Evolutionary conservation across 1,140 invertebrate species (phyloP).

Genomic region (Drosophila nikananu): DNA sequence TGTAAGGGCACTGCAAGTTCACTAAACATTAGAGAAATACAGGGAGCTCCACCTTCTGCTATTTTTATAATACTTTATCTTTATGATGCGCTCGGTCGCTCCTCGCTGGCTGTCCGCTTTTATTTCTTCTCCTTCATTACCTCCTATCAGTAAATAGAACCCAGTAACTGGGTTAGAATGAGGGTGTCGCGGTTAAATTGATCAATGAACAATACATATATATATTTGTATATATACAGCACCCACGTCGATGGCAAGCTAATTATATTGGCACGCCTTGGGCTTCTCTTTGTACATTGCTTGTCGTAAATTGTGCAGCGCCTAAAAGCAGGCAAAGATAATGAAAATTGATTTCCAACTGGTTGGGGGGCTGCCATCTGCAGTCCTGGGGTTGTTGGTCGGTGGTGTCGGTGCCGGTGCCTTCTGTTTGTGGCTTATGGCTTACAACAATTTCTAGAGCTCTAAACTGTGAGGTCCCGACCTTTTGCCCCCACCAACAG

Average conservation of each 20-base stretch:
- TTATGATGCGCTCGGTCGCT: slow-evolving; percentile 34
- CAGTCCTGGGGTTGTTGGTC: neutral
- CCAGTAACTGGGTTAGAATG: slow-evolving; percentile 52
- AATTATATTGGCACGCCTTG: slow-evolving; percentile 75
- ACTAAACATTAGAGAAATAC: slow-evolving; percentile 14
- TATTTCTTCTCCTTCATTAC: slow-evolving; percentile 39
- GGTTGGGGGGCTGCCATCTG: slow-evolving; percentile 21
- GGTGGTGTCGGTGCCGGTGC: neutral
- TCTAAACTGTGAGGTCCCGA: slow-evolving; percentile 24
- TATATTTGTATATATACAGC: neutral
- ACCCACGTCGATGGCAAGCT: slow-evolving; percentile 45
- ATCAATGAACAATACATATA: slow-evolving; percentile 61
- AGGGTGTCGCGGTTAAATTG: slow-evolving; percentile 50
- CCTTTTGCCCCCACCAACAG: neutral
- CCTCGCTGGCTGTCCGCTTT: slow-evolving; percentile 45
- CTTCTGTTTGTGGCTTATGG: slow-evolving; percentile 16
- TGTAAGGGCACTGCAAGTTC: slow-evolving; percentile 3
- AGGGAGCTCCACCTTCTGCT: slow-evolving; percentile 23
- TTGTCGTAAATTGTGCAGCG: slow-evolving; percentile 49
- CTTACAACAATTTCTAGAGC: slow-evolving; percentile 16
- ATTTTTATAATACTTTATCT: slow-evolving; percentile 58
- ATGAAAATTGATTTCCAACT: slow-evolving; percentile 71
- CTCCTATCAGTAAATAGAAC: slow-evolving; percentile 52
- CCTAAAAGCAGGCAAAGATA: slow-evolving; percentile 70
- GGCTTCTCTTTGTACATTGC: slow-evolving; percentile 56